Percentiles rank a stretch among this genome's conserved stretches.
These are phyloP conservation scores for Pimpla rufipes DNA, from an alignment of 2,888 invertebrate genomes.

Conservation along the genomic window DNA sequence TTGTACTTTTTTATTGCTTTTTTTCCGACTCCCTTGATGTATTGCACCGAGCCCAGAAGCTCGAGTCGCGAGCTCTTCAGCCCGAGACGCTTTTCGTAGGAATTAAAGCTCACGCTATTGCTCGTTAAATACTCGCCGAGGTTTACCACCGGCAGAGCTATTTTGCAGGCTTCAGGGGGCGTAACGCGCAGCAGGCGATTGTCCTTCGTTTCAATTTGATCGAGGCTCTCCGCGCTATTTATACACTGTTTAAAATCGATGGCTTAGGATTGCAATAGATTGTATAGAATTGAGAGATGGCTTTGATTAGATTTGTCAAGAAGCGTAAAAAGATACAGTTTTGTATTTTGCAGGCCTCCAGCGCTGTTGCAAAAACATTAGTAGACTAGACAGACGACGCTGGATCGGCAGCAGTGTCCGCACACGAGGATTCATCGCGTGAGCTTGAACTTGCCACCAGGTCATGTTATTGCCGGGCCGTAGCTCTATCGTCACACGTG, in stretches of 20 bases:
- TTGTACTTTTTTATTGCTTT: constrained; percentile 84
- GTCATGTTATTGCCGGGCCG: constrained; percentile 92
- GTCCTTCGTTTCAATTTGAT: constrained; percentile 75
- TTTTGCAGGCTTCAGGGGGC: constrained; percentile 88
- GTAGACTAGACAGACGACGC: constrained; percentile 90
- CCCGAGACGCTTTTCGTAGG: constrained; percentile 91
- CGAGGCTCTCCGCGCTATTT: constrained; percentile 58
- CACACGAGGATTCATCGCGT: constrained; percentile 96
- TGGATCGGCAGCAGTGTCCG: constrained; percentile 91
- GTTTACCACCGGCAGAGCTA: constrained; percentile 91
- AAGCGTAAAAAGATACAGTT: constrained; percentile 87
- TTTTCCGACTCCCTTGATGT: constrained; percentile 82
- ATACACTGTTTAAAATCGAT: constrained; percentile 37
- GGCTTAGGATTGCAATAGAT: constrained; percentile 44
- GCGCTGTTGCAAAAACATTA: constrained; percentile 90
- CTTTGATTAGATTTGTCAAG: neutral
- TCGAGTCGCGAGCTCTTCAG: constrained; percentile 86
- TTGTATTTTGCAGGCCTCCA: constrained; percentile 89
- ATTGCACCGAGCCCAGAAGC: constrained; percentile 84
- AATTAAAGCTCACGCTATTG: constrained; percentile 91
- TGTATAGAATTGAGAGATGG: neutral
- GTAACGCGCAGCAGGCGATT: constrained; percentile 83
- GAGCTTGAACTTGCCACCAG: constrained; percentile 94
- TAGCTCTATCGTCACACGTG: constrained; percentile 91
- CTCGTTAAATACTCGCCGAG: constrained; percentile 92